Conservation (phyloP, 1,140 invertebrate genomes). For the Trigoniulus corallinus region DNA sequence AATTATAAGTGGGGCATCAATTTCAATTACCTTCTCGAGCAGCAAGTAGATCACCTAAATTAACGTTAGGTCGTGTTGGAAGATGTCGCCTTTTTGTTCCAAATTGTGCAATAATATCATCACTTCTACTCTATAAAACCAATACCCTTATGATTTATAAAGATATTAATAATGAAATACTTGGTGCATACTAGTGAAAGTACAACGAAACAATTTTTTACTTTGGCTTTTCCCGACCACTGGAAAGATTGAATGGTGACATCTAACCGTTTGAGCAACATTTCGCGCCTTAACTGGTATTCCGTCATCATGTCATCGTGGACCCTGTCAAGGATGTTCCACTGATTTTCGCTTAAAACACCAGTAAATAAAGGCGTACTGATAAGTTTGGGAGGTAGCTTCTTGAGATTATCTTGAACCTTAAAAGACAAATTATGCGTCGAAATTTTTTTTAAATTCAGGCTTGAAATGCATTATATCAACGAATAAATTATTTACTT, state of each 20-base stretch:
- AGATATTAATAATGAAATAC: too few species aligned
- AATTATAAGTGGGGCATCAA: too few species aligned
- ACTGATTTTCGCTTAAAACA: conserved; percentile 56
- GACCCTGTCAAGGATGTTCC: conserved; percentile 48
- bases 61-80: conserved; percentile 40
- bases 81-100: conserved; percentile 45
- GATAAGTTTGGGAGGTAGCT: conserved; percentile 39
- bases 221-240: conserved; percentile 19
- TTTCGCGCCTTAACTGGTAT: conserved; percentile 64
- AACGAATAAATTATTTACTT: conserved; percentile 24
- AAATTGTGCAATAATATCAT: conserved; percentile 27
- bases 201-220: conserved; percentile 12
- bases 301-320: conserved; percentile 58
- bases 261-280: conserved; percentile 76
- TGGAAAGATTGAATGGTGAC: conserved; percentile 83
- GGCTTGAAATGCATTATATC: neutral
- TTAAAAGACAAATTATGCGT: conserved; percentile 15
- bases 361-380: conserved; percentile 62
- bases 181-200: neutral
- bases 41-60: conserved; percentile 54
- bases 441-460: neutral
- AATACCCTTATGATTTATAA: too few species aligned
- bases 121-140: conserved; percentile 1
- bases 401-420: conserved; percentile 47
- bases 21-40: conserved; percentile 45